Base-by-base conservation (phyloP, 1,140 invertebrate genomes). In the Stegodyphus dumicola region DNA sequence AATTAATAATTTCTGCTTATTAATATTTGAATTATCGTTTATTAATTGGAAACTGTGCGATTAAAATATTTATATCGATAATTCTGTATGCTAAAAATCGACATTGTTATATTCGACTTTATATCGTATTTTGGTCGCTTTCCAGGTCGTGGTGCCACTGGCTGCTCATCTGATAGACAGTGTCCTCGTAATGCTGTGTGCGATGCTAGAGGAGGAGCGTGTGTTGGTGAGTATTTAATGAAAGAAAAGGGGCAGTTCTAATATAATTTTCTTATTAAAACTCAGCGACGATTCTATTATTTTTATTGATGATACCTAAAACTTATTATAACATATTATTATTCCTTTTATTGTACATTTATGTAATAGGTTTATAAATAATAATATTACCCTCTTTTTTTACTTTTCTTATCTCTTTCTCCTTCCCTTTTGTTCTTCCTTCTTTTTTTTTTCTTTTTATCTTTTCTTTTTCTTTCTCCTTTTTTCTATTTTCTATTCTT, bases 131-230 rank as follows among this genome's bases (percentile, higher is more conserved):
- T 33, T 33, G 33, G 1, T 33, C 33, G 3, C 33, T 9, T 67
- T 86, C 13, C 7, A 87, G 87, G 88, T 73, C 64, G 87, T 53
- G 87, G 88, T 9, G 77, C 92, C 88, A 91, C 91, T 56, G 93
- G 94, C 89, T 97, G 96, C 89, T 90, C 91, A 7, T 91, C 90
- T 4, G 94, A 96, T 88, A 92, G 93, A 65, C 94, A 97, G 86
- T 98, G 96, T 88, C 94, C 95, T 10, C 94, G 93, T 87, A 95
- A 94, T 75, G 91, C 96, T 65, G 93, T 94, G 51, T 98, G 96
- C 89, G 91, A 94, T 6, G 93, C 94, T 69, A 81, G 86, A 33
- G 94, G 94, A 7, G 93, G 92, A 70, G 87, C 86, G 51, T 88
- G 88, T 81, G 79, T 88, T 17, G 88, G 87, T 87, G 75, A 67